Evolutionary conservation across 2,888 invertebrate genomes (phyloP), one percentile per base, ranked within the genome.

Genomic region (Pterostichus niger): DNA sequence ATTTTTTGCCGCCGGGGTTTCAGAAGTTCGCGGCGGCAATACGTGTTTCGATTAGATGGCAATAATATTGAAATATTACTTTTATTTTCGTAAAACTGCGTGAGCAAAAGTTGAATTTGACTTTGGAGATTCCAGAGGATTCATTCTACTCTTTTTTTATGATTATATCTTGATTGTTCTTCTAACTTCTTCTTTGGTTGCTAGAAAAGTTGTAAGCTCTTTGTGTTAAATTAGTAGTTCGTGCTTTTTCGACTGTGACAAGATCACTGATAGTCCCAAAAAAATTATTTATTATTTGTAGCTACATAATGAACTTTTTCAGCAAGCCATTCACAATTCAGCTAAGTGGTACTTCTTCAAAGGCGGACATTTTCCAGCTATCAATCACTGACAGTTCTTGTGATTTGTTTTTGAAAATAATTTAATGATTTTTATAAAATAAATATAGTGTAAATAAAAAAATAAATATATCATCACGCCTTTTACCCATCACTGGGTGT

Each of bases 31-130:
- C 59, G 35, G 6, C 13, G 13, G 68, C 68, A 44, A 71, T 44
- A 71, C 68, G 68, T 71, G 68, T 71, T 71, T 44, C 68, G 68
- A 71, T 71, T 71, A 71, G 68, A 71, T 17, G 68, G 68, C 68
- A 71, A 71, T 71, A 71, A 71, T 71, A 71, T 71, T 71, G 44
- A 71, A 71, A 71, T 71, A 71, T 71, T 44, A 44, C 56, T 56
- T 56, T 56, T 56, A 56, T 56, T 56, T 56, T 17, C 17, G 56
- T 17, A 9, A 49, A 56, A 24, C 68, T 17, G 68, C 64, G 40
- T 64, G 64, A 64, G 44, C 40, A 44, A 44, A 40, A 71, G 68
- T 44, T 71, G 44, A 44, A 71, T 64, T 64, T 35, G 33, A 64
- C 64, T 64, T 64, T 35, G 64, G 61, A 61, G 61, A 61, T 64